Conservation (phyloP, 2,797 vertebrate species). For the Cetoscarus ocellatus region DNA sequence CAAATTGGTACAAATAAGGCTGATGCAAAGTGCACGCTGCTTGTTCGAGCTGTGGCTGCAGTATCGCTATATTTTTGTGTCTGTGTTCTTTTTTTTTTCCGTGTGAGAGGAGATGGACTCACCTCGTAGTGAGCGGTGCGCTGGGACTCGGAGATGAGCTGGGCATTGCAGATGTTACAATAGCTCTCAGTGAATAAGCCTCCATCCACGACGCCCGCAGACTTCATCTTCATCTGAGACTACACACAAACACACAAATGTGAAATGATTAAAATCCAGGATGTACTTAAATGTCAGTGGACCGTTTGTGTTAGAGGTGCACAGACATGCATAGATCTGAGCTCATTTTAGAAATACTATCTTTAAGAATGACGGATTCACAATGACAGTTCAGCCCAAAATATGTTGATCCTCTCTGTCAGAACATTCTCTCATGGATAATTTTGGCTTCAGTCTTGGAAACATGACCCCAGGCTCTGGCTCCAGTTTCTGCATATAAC, state of each 20-base stretch:
- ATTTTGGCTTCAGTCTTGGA: conserved; percentile 50
- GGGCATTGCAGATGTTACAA: conserved; percentile 88
- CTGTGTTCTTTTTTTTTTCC: conserved; percentile 10
- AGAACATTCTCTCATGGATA: conserved; percentile 47
- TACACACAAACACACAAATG: conserved; percentile 43
- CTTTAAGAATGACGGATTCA: conserved; percentile 47
- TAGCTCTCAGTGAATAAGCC: conserved; percentile 87
- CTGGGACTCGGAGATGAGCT: conserved; percentile 88
- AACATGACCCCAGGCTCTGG: conserved; percentile 41
- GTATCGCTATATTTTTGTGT: background rate
- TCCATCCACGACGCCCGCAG: conserved; percentile 79
- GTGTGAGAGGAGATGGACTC: conserved; percentile 44
- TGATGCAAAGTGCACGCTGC: conserved; percentile 48
- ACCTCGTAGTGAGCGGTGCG: conserved; percentile 88
- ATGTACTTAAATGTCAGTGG: conserved; percentile 42
- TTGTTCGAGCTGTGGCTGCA: conserved; percentile 19
- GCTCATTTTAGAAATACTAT: conserved; percentile 40
- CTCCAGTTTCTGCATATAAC: conserved; percentile 31
- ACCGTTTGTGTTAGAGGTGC: conserved; percentile 29
- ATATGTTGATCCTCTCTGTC: conserved; percentile 59
- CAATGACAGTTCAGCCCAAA: conserved; percentile 54
- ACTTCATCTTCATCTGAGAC: conserved; percentile 86
- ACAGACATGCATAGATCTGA: conserved; percentile 37
- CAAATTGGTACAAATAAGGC: conserved; percentile 74
- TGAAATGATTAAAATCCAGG: conserved; percentile 53